Percentiles rank a stretch among this genome's conserved stretches.
Evolutionary conservation across 2,113 vertebrate species (phyloP).

Genomic region (Cnemophilus loriae): DNA sequence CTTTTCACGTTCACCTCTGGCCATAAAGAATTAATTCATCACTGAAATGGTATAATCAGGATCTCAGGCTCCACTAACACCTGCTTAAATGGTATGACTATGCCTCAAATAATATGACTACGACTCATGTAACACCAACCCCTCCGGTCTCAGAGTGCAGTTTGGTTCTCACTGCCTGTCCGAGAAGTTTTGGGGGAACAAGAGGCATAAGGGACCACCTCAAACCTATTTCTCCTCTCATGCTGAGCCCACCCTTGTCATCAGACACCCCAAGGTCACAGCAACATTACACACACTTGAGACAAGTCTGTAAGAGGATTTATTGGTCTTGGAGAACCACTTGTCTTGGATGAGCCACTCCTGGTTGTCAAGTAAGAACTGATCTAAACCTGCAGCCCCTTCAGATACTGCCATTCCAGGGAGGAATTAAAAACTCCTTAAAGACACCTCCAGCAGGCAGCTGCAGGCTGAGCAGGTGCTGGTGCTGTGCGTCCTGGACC

Average conservation of each 20-base stretch:
- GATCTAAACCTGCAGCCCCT: not conserved
- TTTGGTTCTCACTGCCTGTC: not conserved
- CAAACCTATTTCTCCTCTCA: not conserved
- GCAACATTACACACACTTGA: not conserved
- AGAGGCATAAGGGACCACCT: not conserved
- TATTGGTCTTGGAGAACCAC: not conserved
- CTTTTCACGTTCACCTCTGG: not conserved
- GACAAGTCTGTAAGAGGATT: not conserved
- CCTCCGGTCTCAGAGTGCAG: not conserved
- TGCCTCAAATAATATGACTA: not conserved
- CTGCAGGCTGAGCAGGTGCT: not conserved
- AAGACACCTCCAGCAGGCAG: not conserved
- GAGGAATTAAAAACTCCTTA: not conserved
- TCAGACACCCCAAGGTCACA: not conserved
- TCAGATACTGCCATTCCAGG: not conserved
- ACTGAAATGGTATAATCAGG: not conserved
- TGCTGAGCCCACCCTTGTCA: not conserved
- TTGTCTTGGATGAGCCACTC: not conserved
- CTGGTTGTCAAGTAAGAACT: not conserved
- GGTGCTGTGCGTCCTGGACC: not conserved
- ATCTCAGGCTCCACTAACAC: not conserved
- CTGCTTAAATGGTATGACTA: not conserved
- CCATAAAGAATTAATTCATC: not conserved
- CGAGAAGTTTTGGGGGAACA: not conserved
- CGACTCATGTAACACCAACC: fast-evolving